phyloP scores from a whole-genome alignment of 2,797 vertebrate genomes.

The Alcedo atthis region DNA sequence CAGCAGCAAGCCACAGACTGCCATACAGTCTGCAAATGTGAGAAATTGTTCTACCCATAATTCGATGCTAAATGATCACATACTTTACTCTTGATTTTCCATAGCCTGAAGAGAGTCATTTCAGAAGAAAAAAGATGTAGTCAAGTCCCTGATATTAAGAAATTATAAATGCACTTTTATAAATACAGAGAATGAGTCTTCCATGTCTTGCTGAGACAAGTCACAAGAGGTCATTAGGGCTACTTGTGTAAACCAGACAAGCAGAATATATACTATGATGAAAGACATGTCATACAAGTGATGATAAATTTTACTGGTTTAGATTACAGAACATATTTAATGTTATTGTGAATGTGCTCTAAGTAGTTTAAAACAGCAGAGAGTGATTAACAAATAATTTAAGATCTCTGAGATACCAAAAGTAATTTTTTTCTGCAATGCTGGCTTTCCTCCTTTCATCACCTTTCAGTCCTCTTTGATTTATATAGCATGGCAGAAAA shows the following conservation, averaged over 20 bases:
- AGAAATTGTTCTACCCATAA: neutral
- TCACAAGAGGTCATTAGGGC: neutral
- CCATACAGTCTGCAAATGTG: constrained; percentile 2
- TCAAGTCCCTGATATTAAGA: neutral
- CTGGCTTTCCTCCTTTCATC: neutral
- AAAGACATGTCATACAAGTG: neutral
- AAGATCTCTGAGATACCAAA: neutral
- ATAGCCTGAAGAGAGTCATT: neutral
- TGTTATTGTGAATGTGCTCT: neutral
- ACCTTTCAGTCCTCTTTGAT: constrained; percentile 32
- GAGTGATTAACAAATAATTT: constrained; percentile 39
- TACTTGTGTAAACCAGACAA: neutral
- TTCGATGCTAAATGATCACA: constrained; percentile 17
- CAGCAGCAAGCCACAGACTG: neutral
- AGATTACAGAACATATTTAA: neutral
- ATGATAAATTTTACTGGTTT: constrained; percentile 4
- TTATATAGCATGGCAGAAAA: constrained; percentile 15
- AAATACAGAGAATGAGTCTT: neutral
- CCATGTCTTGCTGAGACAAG: neutral
- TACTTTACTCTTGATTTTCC: constrained; percentile 22
- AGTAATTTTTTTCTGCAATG: neutral
- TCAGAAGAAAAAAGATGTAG: neutral
- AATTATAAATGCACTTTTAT: neutral
- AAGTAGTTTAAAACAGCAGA: neutral
- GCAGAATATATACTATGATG: neutral